Percentiles rank a stretch among this genome's conserved stretches.
Evolutionary conservation across 2,888 invertebrate species (phyloP).

Genomic region (Plemyria rubiginata): DNA sequence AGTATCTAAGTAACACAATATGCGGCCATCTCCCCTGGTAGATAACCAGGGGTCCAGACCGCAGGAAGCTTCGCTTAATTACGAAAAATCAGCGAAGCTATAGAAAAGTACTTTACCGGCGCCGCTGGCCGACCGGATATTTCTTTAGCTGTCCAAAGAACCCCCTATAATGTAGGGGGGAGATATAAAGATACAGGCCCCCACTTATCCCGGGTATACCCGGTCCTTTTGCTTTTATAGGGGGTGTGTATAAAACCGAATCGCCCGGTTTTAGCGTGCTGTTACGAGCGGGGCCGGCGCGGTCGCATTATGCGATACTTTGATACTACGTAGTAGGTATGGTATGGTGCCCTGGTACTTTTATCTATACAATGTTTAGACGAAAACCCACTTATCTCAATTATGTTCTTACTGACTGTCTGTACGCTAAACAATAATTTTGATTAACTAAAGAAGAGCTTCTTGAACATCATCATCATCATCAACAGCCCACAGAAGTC

Average conservation of each 20-base stretch:
- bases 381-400: slow-evolving; percentile 53
- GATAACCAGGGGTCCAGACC: slow-evolving; percentile 52
- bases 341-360: slow-evolving; percentile 75
- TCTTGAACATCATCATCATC: too few species aligned
- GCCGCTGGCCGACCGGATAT: slow-evolving; percentile 80
- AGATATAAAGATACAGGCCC: slow-evolving; percentile 84
- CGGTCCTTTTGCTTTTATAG: slow-evolving; percentile 85
- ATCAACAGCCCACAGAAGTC: too few species aligned
- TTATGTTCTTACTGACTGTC: neutral
- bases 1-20: neutral
- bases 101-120: slow-evolving; percentile 79
- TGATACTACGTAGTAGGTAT: slow-evolving; percentile 73
- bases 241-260: slow-evolving; percentile 85
- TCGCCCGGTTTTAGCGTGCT: slow-evolving; percentile 84
- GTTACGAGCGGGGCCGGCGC: slow-evolving; percentile 80
- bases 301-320: slow-evolving; percentile 69
- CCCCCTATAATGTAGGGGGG: slow-evolving; percentile 83
- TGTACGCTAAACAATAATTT: neutral
- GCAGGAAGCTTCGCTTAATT: slow-evolving; percentile 72
- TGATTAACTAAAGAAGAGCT: neutral
- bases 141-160: slow-evolving; percentile 84
- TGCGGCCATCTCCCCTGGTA: slow-evolving; percentile 6
- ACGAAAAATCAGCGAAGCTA: slow-evolving; percentile 79
- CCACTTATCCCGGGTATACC: slow-evolving; percentile 82
- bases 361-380: slow-evolving; percentile 45